Conservation (phyloP, 2,113 vertebrate species). For the Cyanistes caeruleus region DNA sequence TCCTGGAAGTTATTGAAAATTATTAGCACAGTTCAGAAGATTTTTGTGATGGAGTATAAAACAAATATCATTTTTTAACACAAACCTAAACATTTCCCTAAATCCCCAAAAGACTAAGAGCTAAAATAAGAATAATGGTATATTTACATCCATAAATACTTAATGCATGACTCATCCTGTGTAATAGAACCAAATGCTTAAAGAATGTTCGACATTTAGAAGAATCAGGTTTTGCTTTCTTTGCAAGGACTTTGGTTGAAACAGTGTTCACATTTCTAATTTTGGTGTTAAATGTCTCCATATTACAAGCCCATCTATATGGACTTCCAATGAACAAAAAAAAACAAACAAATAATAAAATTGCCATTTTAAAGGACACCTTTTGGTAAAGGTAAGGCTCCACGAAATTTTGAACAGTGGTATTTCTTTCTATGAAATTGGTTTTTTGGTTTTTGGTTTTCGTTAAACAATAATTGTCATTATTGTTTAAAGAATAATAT, state of each 20-base stretch:
- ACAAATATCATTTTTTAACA: not conserved
- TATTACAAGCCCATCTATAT: not conserved
- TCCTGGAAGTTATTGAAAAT: not conserved
- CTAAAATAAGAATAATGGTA: conserved; percentile 21
- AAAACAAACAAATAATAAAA: not conserved
- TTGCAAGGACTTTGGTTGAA: not conserved
- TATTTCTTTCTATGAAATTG: not conserved
- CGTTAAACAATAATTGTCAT: no score
- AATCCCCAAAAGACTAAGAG: not conserved
- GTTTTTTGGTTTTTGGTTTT: no score
- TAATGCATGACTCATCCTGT: conserved; percentile 39
- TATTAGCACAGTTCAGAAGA: not conserved
- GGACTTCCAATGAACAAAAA: not conserved
- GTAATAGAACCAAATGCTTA: conserved; percentile 22
- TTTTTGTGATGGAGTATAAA: not conserved
- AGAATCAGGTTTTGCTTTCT: conserved; percentile 9
- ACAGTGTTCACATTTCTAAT: not conserved
- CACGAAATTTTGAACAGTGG: not conserved
- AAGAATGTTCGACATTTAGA: conserved; percentile 39
- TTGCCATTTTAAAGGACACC: not conserved
- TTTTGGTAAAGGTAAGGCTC: not conserved
- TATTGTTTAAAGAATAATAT: not conserved
- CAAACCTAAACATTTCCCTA: not conserved
- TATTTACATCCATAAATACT: conserved; percentile 55
- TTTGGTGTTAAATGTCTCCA: conserved; percentile 7